phyloP scores from a whole-genome alignment of 2,888 invertebrate genomes.

The Brachyopa scutellaris region DNA sequence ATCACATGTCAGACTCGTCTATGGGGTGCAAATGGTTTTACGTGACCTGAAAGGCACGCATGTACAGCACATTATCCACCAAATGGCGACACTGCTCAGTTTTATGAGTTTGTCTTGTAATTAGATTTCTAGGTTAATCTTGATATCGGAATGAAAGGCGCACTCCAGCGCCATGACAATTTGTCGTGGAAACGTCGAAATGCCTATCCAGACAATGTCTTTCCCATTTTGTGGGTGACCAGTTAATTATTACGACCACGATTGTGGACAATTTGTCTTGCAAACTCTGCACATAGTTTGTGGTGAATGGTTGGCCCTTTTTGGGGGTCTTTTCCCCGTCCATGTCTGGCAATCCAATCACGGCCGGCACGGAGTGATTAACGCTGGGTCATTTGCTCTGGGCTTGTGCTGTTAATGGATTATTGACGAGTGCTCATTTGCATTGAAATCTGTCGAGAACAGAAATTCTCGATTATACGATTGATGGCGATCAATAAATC shows the following conservation, averaged over 20 bases:
- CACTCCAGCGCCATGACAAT: constrained; percentile 4
- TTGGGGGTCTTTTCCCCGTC: not conserved
- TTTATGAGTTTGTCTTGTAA: constrained; percentile 63
- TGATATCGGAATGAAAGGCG: constrained; percentile 49
- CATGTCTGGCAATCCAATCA: constrained; percentile 43
- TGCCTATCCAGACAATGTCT: constrained; percentile 29
- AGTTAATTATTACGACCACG: constrained; percentile 38
- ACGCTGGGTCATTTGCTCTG: constrained; percentile 39
- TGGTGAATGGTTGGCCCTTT: not conserved
- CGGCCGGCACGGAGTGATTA: constrained; percentile 48
- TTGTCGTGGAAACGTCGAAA: constrained; percentile 28
- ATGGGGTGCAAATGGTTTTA: constrained; percentile 50
- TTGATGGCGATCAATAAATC: constrained; percentile 45
- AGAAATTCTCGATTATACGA: not conserved
- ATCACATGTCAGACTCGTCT: not conserved
- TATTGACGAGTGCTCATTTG: constrained; percentile 60
- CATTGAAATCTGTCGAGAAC: constrained; percentile 34
- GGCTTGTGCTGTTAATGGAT: constrained; percentile 44
- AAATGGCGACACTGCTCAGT: constrained; percentile 27
- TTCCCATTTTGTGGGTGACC: constrained; percentile 29
- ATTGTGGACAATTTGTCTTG: constrained; percentile 46
- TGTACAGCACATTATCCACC: constrained; percentile 9
- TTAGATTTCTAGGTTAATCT: constrained; percentile 70
- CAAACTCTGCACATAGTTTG: constrained; percentile 1
- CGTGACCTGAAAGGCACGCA: constrained; percentile 33